These are phyloP conservation scores for Malurus melanocephalus DNA, from an alignment of 2,113 vertebrate species.

Conservation along the genomic window DNA sequence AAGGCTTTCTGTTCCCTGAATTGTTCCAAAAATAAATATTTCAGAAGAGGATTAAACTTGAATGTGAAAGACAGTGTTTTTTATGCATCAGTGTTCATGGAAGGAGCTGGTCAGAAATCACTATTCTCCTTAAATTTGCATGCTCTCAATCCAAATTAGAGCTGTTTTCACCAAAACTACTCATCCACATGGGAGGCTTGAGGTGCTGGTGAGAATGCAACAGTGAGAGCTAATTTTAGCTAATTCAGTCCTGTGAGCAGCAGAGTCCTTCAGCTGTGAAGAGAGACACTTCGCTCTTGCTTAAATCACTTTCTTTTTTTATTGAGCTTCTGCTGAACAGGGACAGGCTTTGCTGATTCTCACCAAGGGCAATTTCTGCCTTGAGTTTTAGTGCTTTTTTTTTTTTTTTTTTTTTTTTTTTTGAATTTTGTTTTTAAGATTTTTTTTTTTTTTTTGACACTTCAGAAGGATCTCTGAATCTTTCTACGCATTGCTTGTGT, in stretches of 20 bases:
- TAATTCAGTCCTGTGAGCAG: not conserved
- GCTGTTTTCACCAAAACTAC: not conserved
- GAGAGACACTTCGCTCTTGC: not conserved
- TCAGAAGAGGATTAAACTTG: not conserved
- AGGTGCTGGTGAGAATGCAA: not conserved
- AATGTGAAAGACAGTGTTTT: not conserved
- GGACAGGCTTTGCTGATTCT: not conserved
- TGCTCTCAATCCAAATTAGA: not conserved
- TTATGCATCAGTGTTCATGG: not conserved
- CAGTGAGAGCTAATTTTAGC: not conserved
- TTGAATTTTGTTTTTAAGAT: not conserved
- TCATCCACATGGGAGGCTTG: not conserved
- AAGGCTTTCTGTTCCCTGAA: not conserved
- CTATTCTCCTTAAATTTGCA: not conserved
- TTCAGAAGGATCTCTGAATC: not conserved
- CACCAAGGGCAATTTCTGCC: not conserved
- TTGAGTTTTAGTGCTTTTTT: not conserved
- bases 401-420: no score
- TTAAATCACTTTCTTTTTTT: not conserved
- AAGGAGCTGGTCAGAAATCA: not conserved
- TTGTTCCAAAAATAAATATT: conserved; percentile 20
- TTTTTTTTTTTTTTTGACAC: not conserved
- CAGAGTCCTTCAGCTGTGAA: not conserved
- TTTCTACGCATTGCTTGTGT: accelerated
- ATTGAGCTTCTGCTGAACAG: not conserved